Conservation (phyloP, 2,888 invertebrate species). For the Polyommatus icarus region DNA sequence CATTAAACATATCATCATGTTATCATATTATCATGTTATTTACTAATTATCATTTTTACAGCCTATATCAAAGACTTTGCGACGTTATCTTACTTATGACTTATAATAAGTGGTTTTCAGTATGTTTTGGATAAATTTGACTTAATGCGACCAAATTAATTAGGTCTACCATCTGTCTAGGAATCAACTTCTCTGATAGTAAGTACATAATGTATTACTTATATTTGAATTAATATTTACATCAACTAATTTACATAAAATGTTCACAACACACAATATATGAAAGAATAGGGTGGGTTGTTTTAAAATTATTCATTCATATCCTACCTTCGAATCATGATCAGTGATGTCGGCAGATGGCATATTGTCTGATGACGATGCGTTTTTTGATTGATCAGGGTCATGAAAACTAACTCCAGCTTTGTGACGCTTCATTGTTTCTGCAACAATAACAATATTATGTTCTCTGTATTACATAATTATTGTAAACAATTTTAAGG, state of each 20-base stretch:
- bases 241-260: background rate
- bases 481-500: no score
- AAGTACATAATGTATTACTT: background rate
- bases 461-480: background rate
- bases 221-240: background rate
- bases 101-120: background rate
- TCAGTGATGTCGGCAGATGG: conserved; percentile 63
- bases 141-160: no score
- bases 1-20: background rate
- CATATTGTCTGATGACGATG: conserved; percentile 57
- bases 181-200: no score
- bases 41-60: background rate
- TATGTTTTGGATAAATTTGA: background rate
- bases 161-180: no score
- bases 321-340: conserved; percentile 68
- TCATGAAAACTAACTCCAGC: conserved; percentile 83
- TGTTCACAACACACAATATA: no score
- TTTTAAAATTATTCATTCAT: background rate
- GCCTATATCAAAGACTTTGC: background rate
- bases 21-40: background rate
- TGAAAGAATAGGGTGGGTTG: no score
- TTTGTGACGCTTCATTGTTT: conserved; percentile 82
- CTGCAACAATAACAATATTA: conserved; percentile 45
- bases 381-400: conserved; percentile 61
- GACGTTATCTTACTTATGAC: background rate